phyloP scores from a whole-genome alignment of 2,888 invertebrate genomes.

The Dinocampus coccinellae region DNA sequence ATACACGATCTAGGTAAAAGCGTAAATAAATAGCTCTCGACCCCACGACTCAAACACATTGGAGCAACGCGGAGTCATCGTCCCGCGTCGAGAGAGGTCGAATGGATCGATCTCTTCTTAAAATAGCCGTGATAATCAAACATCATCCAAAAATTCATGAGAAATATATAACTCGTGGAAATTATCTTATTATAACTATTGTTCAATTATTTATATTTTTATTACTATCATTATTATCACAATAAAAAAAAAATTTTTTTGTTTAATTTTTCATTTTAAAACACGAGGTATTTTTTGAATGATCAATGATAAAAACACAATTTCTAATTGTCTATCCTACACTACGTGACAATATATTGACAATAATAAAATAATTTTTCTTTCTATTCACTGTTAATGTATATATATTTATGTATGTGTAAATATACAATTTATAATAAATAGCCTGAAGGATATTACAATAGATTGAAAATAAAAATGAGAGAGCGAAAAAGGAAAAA shows the following conservation, averaged over 20 bases:
- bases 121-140: constrained; percentile 31
- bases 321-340: no score
- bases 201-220: no score
- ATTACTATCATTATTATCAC: no score
- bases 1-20: constrained; percentile 41
- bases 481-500: background rate
- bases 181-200: no score
- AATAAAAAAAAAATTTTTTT: no score
- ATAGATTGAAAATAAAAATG: background rate
- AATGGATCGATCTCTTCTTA: constrained; percentile 42
- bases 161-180: background rate
- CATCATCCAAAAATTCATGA: background rate
- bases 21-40: constrained; percentile 47
- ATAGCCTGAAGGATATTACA: background rate
- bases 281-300: no score
- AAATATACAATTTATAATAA: background rate
- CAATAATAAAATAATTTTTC: background rate
- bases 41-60: constrained; percentile 36
- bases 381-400: background rate
- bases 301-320: no score
- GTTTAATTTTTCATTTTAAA: no score
- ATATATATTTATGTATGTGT: background rate
- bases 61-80: constrained; percentile 44
- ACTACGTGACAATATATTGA: no score
- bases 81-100: constrained; percentile 49